phyloP scores from a whole-genome alignment of 2,113 vertebrate genomes.

The Sylvilagus bachmani region DNA sequence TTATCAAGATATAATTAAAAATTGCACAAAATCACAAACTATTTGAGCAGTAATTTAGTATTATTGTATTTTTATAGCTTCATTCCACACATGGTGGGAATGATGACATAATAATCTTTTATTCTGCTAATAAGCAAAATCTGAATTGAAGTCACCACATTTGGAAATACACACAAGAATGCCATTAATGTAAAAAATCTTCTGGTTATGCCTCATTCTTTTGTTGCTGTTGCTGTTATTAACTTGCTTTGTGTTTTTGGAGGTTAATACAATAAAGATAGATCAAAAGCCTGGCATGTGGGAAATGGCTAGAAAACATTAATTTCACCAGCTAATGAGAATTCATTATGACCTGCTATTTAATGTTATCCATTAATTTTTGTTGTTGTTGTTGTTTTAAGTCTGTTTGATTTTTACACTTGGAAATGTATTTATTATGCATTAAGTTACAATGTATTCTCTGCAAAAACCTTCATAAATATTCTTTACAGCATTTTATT shows the following conservation, averaged over 20 bases:
- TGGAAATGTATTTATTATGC: conserved; percentile 15
- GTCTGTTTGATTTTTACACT: conserved; percentile 33
- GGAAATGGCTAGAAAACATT: conserved; percentile 37
- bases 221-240: background rate
- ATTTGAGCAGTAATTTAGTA: background rate
- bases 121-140: background rate
- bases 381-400: background rate
- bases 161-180: background rate
- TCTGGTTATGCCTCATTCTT: background rate
- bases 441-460: conserved; percentile 9
- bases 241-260: conserved; percentile 35
- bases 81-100: background rate
- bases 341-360: conserved; percentile 47
- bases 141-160: background rate
- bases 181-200: background rate
- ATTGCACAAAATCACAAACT: background rate
- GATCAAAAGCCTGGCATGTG: background rate
- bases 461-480: conserved; percentile 51
- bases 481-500: conserved; percentile 63
- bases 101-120: background rate
- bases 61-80: background rate
- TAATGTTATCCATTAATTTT: background rate
- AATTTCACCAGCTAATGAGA: conserved; percentile 22
- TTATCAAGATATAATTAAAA: background rate
- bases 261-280: conserved; percentile 8